phyloP scores from a whole-genome alignment of 2,797 vertebrate genomes.

The Argentina silus region DNA sequence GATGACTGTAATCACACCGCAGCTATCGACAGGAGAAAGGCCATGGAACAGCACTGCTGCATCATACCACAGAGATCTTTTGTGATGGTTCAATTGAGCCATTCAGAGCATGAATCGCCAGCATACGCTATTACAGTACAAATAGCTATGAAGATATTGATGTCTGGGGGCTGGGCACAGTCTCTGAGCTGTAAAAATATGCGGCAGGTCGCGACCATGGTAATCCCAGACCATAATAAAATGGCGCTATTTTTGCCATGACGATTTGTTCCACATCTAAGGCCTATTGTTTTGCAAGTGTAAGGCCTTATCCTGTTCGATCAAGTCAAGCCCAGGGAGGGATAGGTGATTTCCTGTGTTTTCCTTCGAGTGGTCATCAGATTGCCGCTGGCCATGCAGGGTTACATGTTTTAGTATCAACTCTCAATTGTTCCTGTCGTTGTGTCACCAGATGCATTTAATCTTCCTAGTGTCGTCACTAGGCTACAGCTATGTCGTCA shows the following conservation, averaged over 20 bases:
- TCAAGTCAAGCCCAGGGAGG: neutral
- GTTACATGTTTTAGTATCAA: conserved; percentile 30
- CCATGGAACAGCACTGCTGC: conserved; percentile 31
- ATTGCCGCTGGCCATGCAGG: conserved; percentile 24
- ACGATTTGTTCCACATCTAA: conserved; percentile 8
- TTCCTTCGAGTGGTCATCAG: conserved; percentile 4
- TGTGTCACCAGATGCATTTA: conserved; percentile 52
- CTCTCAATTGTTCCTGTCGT: conserved; percentile 55
- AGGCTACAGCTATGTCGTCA: conserved; percentile 51
- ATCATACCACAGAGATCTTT: conserved; percentile 33
- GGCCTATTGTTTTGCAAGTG: conserved; percentile 6
- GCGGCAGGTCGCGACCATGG: conserved; percentile 23
- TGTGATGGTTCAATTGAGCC: conserved; percentile 35
- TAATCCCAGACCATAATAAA: neutral
- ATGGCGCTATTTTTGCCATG: conserved; percentile 2
- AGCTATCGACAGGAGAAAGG: conserved; percentile 24
- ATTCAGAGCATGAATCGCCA: conserved; percentile 25
- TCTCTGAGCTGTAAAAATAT: conserved; percentile 32
- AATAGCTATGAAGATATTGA: conserved; percentile 37
- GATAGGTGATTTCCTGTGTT: conserved; percentile 28
- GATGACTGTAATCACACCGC: conserved; percentile 39
- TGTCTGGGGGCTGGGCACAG: conserved; percentile 17
- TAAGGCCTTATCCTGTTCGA: neutral
- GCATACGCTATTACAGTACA: conserved; percentile 38
- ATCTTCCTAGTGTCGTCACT: conserved; percentile 59